Evolutionary conservation across 1,140 invertebrate species (phyloP), one percentile per base, ranked within the genome.

Genomic region (Saccostrea glomerata): DNA sequence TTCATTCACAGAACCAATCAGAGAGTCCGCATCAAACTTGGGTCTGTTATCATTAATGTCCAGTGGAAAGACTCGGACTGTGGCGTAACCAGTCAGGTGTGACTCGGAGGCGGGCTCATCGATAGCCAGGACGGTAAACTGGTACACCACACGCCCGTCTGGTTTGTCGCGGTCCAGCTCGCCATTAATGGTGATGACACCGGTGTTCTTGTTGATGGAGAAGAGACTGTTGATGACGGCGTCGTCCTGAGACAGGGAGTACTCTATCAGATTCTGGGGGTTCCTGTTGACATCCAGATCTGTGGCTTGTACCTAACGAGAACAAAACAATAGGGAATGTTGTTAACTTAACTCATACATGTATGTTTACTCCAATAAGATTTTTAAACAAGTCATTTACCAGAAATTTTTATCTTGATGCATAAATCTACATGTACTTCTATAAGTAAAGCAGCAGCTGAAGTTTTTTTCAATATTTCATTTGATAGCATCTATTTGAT

Each of bases 11-110:
- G 82, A 89, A 25, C 92, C 93, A 25, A 73, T 90, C 54, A 93
- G 82, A 66, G 91, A 86, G 7, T 55, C 40, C 3, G 40, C 86
- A 56, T 40, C 70, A 96, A 99, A 99, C 89, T 98, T 97, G 2
- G 99, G 99, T 13, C 98, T 97, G 95, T 99, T 99, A 95, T 99
- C 99, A 95, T 99, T 99, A 93, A 99, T 98, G 94, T 99, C 98
- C 94, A 98, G 98, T 4, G 99, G 96, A 94, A 98, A 98, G 86
- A 99, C 98, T 96, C 99, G 97, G 2, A 99, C 98, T 95, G 99
- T 98, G 23, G 98, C 98, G 94, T 99, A 99, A 70, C 98, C 98
- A 9, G 99, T 98, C 84, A 94, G 89, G 56, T 91, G 92, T 20
- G 90, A 87, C 12, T 89, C 90, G 40, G 91, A 87, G 36, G 98